These are phyloP conservation scores for Trachops cirrhosus DNA, from an alignment of 2,797 vertebrate genomes.

Conservation along the genomic window DNA sequence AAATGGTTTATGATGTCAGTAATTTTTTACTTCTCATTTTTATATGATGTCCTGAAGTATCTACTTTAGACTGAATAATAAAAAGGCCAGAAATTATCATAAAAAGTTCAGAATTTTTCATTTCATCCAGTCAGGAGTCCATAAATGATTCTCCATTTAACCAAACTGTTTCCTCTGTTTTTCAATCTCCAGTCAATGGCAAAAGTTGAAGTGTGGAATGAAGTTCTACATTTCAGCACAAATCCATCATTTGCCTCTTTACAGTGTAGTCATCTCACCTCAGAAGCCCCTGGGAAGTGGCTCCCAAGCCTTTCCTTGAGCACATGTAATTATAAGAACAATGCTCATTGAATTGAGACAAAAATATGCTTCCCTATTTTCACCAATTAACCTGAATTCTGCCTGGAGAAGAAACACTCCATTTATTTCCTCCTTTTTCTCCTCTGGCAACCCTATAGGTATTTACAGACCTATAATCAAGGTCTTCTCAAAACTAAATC, in stretches of 20 bases:
- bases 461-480: neutral
- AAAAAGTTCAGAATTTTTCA: constrained; percentile 61
- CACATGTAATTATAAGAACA: neutral
- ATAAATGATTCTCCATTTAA: constrained; percentile 44
- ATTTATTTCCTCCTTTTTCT: neutral
- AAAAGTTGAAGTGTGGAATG: neutral
- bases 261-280: neutral
- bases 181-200: neutral
- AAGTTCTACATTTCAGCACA: neutral
- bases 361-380: neutral
- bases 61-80: constrained; percentile 64
- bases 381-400: neutral
- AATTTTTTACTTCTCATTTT: constrained; percentile 73
- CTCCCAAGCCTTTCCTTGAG: neutral
- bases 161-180: constrained; percentile 46
- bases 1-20: constrained; percentile 74
- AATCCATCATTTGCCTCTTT: neutral
- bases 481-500: neutral
- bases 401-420: neutral
- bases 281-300: neutral
- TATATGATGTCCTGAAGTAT: constrained; percentile 59
- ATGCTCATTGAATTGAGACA: neutral
- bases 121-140: constrained; percentile 66
- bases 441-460: neutral
- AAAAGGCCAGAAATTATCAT: constrained; percentile 57